Conservation (phyloP, 2,888 invertebrate genomes). For the Crematogaster levior region DNA sequence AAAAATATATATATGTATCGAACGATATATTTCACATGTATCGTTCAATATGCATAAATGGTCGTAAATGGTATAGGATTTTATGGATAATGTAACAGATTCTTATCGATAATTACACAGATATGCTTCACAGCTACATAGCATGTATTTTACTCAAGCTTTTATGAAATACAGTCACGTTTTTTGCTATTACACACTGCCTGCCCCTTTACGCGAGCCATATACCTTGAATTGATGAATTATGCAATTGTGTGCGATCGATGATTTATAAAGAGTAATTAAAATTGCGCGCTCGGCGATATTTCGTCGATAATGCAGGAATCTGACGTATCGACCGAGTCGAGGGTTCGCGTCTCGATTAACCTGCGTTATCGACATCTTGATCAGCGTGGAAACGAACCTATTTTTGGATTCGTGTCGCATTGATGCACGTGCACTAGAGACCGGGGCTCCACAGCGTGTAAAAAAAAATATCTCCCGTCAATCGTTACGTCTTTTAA, state of each 20-base stretch:
- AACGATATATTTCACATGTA: no score
- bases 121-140: conserved; percentile 75
- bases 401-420: neutral
- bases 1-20: conserved; percentile 14
- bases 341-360: neutral
- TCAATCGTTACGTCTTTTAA: neutral
- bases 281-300: neutral
- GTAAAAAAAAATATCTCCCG: neutral
- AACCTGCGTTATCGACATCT: neutral
- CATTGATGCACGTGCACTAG: conserved; percentile 20
- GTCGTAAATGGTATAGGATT: conserved; percentile 65
- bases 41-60: conserved; percentile 53
- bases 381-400: conserved; percentile 24
- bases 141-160: conserved; percentile 80
- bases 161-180: conserved; percentile 79
- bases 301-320: neutral
- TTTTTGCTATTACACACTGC: conserved; percentile 76
- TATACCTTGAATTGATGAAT: neutral
- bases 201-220: neutral
- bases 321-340: neutral
- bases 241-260: neutral
- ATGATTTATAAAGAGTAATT: neutral
- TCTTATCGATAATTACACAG: conserved; percentile 68
- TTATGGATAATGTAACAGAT: conserved; percentile 70
- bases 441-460: neutral